Evolutionary conservation across 2,888 invertebrate species (phyloP).

Genomic region (Chymomyza fuscimana): DNA sequence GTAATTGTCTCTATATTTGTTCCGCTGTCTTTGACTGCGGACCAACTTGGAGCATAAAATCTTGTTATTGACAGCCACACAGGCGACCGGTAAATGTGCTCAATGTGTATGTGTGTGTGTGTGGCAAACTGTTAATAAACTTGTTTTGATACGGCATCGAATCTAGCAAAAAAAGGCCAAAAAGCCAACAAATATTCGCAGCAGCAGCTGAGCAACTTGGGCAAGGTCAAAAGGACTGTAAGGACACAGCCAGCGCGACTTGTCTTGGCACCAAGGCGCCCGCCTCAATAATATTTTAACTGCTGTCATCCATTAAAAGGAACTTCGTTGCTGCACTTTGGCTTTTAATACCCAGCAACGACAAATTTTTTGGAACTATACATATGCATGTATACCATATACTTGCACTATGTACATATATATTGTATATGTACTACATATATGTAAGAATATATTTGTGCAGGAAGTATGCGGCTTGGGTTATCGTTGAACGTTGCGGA

Average conservation of each 20-base stretch:
- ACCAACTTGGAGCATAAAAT: neutral
- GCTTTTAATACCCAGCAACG: neutral
- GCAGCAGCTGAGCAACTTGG: slow-evolving; percentile 36
- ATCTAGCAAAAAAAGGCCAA: neutral
- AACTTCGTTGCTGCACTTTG: neutral
- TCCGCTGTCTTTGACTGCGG: too few relatives aligned
- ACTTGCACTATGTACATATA: neutral
- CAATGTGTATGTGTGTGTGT: slow-evolving; percentile 2
- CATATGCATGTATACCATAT: neutral
- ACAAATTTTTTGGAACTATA: neutral
- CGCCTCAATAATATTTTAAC: neutral
- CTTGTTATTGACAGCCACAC: slow-evolving; percentile 1
- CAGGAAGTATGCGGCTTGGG: slow-evolving; percentile 35
- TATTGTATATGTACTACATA: neutral
- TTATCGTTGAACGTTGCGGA: slow-evolving; percentile 37
- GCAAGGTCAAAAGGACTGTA: slow-evolving; percentile 62
- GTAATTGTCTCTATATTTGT: slow-evolving; percentile 28
- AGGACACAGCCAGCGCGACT: neutral
- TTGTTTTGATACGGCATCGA: slow-evolving; percentile 58
- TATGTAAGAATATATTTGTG: neutral
- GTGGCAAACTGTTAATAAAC: slow-evolving; percentile 58
- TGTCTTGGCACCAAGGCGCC: neutral
- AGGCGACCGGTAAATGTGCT: slow-evolving; percentile 12
- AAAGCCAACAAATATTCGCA: slow-evolving; percentile 1
- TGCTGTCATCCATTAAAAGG: neutral